Evolutionary conservation across 2,113 vertebrate genomes (phyloP).

Genomic region (Glaucomys volans): DNA sequence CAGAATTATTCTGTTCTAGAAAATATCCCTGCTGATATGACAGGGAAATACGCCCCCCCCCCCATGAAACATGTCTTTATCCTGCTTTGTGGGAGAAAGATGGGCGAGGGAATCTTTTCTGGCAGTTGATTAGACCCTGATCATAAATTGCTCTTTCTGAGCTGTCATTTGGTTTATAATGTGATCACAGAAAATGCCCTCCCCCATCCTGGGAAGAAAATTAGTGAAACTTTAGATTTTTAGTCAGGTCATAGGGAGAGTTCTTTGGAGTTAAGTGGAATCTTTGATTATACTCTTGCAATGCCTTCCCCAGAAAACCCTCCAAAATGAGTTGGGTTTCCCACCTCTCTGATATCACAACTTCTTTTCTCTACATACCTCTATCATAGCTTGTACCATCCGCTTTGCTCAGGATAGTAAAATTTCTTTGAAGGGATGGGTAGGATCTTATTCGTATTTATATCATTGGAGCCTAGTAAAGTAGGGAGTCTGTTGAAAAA

Average conservation of each 20-base stretch:
- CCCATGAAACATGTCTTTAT: neutral
- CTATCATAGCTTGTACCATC: neutral
- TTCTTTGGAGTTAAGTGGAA: constrained; percentile 41
- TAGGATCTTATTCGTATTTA: constrained; percentile 19
- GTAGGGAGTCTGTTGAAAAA: neutral
- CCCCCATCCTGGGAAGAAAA: neutral
- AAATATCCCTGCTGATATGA: constrained; percentile 1
- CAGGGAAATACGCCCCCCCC: neutral
- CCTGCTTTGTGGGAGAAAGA: neutral
- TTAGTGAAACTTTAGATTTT: constrained; percentile 39
- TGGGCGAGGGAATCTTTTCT: constrained; percentile 44
- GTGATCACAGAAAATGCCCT: neutral
- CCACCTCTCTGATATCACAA: neutral
- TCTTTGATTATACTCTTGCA: neutral
- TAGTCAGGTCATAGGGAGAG: constrained; percentile 46
- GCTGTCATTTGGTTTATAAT: constrained; percentile 38
- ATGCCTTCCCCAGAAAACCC: neutral
- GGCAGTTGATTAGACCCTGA: neutral
- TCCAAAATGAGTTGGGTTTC: constrained; percentile 25
- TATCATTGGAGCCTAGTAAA: constrained; percentile 21
- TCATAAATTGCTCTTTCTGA: constrained; percentile 49
- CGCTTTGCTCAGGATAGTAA: constrained; percentile 11
- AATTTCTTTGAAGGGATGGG: neutral
- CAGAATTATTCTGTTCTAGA: constrained; percentile 34
- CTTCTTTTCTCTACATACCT: neutral